phyloP scores from a whole-genome alignment of 2,888 invertebrate species.

The Catocala nupta region DNA sequence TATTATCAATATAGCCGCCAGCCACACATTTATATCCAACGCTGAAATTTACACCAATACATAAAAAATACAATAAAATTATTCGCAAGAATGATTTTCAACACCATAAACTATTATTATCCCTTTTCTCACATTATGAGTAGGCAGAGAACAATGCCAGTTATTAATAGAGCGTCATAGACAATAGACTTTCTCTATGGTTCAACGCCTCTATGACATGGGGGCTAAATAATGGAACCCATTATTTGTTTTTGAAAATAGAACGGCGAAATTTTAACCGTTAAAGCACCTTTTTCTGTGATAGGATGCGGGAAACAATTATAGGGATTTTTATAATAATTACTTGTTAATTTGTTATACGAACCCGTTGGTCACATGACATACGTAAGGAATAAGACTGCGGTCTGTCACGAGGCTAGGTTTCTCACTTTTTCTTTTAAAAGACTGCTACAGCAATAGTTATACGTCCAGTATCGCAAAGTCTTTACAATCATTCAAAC shows the following conservation, averaged over 20 bases:
- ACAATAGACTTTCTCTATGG: conserved; percentile 57
- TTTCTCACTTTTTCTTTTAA: too few species aligned
- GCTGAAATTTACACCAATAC: conserved; percentile 14
- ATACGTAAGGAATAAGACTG: too few species aligned
- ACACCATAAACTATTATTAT: conserved; percentile 29
- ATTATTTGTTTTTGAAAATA: conserved; percentile 40
- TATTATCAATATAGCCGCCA: too few species aligned
- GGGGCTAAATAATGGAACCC: conserved; percentile 49
- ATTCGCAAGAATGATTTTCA: conserved; percentile 30
- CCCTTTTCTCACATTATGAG: conserved; percentile 29
- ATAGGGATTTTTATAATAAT: background rate
- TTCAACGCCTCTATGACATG: conserved; percentile 57
- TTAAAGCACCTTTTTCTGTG: background rate
- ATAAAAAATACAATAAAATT: conserved; percentile 7
- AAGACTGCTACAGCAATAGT: too few species aligned
- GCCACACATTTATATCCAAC: too few species aligned
- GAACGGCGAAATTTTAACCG: conserved; percentile 17
- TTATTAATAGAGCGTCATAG: conserved; percentile 56
- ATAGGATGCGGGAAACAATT: conserved; percentile 15
- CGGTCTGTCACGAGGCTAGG: too few species aligned
- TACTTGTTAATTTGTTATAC: too few species aligned
- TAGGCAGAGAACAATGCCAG: conserved; percentile 47
- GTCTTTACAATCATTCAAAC: too few species aligned
- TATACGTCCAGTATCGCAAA: too few species aligned
- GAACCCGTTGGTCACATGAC: too few species aligned